Conservation (phyloP, 2,797 vertebrate species). For the Caiman crocodilus region DNA sequence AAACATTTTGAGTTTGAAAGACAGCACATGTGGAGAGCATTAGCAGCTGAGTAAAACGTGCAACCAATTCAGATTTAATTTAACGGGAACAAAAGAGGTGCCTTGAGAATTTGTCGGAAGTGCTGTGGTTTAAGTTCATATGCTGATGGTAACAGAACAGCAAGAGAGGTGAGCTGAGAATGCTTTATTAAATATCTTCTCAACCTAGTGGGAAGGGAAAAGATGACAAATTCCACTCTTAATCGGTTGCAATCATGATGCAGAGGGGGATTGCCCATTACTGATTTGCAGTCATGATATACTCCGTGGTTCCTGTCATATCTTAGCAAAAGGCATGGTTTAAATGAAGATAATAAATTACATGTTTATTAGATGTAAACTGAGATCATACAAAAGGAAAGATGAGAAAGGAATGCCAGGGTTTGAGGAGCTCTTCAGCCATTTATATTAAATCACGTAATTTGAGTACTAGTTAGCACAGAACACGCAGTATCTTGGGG, state of each 20-base stretch:
- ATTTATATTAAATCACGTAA: conserved; percentile 20
- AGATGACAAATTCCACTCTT: conserved; percentile 2
- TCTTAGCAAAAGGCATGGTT: conserved; percentile 33
- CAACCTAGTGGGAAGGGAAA: conserved; percentile 53
- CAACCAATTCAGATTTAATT: conserved; percentile 71
- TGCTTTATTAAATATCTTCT: conserved; percentile 43
- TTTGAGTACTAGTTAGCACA: conserved; percentile 23
- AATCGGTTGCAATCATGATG: conserved; percentile 27
- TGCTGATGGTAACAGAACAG: conserved; percentile 31
- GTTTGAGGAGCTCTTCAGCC: not conserved
- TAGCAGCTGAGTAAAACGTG: conserved; percentile 66
- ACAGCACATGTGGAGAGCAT: conserved; percentile 68
- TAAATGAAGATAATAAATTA: conserved; percentile 62
- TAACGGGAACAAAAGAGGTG: conserved; percentile 68
- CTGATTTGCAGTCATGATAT: conserved; percentile 6
- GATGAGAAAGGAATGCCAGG: conserved; percentile 30
- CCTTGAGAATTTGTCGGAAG: conserved; percentile 70
- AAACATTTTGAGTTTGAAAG: conserved; percentile 64
- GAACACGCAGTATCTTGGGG: not conserved
- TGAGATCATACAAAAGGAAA: conserved; percentile 59
- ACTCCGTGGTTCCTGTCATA: conserved; percentile 32
- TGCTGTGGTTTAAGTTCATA: conserved; percentile 49
- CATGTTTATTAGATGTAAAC: conserved; percentile 61
- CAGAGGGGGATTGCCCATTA: not conserved
- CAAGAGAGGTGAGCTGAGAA: conserved; percentile 51